Conservation (phyloP, 2,113 vertebrate species). For the Eleginops maclovinus region DNA sequence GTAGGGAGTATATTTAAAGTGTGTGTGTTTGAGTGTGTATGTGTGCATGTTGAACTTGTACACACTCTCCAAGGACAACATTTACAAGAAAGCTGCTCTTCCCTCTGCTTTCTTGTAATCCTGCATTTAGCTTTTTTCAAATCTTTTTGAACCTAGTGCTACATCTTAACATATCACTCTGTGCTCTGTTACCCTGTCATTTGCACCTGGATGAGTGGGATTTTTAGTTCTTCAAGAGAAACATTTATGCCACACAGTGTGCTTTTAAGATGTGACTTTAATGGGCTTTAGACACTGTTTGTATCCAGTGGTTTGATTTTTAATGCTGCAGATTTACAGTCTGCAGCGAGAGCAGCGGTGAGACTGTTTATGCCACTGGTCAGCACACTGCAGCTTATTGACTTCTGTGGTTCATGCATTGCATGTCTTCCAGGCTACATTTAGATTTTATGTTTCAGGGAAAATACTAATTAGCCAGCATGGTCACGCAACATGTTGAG, state of each 20-base stretch:
- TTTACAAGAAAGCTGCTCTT: neutral
- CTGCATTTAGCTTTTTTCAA: neutral
- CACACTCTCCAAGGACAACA: neutral
- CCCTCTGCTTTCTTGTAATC: neutral
- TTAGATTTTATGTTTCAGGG: slow-evolving; percentile 45
- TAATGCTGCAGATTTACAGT: slow-evolving; percentile 26
- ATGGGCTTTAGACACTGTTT: slow-evolving; percentile 3
- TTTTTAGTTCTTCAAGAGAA: slow-evolving; percentile 38
- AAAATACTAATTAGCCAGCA: slow-evolving; percentile 44
- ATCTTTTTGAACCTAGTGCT: neutral
- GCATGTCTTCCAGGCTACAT: slow-evolving; percentile 32
- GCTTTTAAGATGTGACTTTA: neutral
- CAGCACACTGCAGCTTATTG: slow-evolving; percentile 6
- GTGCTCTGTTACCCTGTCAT: slow-evolving; percentile 28
- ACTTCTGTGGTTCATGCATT: slow-evolving; percentile 33
- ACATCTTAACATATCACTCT: neutral
- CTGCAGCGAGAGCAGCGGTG: slow-evolving; percentile 15
- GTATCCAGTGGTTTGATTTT: neutral
- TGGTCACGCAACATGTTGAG: slow-evolving; percentile 29
- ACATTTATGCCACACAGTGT: neutral
- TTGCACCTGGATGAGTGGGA: slow-evolving; percentile 27
- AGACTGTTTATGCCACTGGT: slow-evolving; percentile 26
- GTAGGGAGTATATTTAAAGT: slow-evolving; percentile 45
- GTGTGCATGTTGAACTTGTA: slow-evolving; percentile 8
- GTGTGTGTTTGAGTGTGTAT: slow-evolving; percentile 21